A percentile compares a stretch with the other conserved stretches of the same genome.
These are phyloP conservation scores for Holocentrus rufus DNA, from an alignment of 2,797 vertebrate species.

Conservation along the genomic window DNA sequence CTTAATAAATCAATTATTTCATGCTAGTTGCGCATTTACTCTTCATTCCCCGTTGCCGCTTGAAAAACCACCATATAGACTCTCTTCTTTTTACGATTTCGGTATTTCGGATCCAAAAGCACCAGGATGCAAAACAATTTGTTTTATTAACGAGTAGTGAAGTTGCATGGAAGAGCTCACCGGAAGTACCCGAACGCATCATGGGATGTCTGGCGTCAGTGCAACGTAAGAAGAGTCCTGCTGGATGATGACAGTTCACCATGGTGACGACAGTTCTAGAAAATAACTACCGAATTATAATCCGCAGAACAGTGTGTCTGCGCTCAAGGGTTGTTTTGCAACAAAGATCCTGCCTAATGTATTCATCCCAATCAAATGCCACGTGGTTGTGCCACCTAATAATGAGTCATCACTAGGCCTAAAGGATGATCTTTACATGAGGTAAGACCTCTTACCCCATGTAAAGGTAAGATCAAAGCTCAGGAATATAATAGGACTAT, in stretches of 20 bases:
- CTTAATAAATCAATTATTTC: background rate
- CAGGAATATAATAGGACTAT: too few relatives aligned
- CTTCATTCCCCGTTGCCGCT: background rate
- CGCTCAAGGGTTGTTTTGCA: constrained; percentile 32
- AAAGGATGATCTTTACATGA: too few relatives aligned
- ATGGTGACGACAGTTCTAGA: constrained; percentile 75
- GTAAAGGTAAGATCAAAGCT: too few relatives aligned
- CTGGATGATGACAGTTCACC: constrained; percentile 70
- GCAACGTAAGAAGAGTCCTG: constrained; percentile 78
- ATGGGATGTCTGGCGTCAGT: constrained; percentile 72
- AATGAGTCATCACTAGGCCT: too few relatives aligned
- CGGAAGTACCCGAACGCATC: constrained; percentile 38
- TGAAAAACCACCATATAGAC: too few relatives aligned
- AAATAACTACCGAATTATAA: constrained; percentile 39
- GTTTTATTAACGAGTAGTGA: background rate
- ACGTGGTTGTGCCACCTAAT: background rate
- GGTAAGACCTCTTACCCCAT: too few relatives aligned
- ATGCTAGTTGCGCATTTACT: background rate
- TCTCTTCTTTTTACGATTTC: too few relatives aligned
- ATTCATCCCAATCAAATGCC: background rate
- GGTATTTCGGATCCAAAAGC: too few relatives aligned
- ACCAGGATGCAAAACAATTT: background rate
- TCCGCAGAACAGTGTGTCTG: constrained; percentile 34
- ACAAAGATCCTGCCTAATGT: background rate
- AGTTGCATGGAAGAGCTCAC: constrained; percentile 18